phyloP scores from a whole-genome alignment of 2,888 invertebrate species.

The Agonopterix alstromeriana region DNA sequence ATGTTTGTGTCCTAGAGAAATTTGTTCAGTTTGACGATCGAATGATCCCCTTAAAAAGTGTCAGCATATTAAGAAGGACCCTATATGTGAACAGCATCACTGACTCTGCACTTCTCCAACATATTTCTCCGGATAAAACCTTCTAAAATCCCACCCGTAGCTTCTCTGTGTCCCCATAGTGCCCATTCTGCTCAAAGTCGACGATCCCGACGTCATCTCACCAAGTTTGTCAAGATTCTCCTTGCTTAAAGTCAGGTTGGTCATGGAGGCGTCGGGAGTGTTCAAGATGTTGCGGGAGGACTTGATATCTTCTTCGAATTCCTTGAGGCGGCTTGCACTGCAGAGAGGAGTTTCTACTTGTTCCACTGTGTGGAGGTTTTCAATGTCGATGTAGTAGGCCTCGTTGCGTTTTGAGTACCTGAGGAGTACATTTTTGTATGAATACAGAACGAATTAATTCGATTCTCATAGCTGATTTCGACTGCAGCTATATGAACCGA shows the following conservation, averaged over 20 bases:
- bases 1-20: too few species aligned
- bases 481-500: too few species aligned
- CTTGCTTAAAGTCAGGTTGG: constrained; percentile 35
- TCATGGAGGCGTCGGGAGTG: constrained; percentile 36
- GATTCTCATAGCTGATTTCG: too few species aligned
- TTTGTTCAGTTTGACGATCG: too few species aligned
- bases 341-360: constrained; percentile 85
- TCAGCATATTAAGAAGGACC: too few species aligned
- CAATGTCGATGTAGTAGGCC: constrained; percentile 78
- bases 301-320: constrained; percentile 52
- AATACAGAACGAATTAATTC: constrained; percentile 1
- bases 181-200: constrained; percentile 41
- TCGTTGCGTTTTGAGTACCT: constrained; percentile 76
- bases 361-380: constrained; percentile 79
- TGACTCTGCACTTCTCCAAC: constrained; percentile 5
- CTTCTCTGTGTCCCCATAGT: constrained; percentile 47
- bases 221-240: constrained; percentile 22
- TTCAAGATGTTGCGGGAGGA: constrained; percentile 37
- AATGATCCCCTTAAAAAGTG: too few species aligned
- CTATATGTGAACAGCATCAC: not conserved
- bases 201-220: constrained; percentile 32
- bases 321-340: constrained; percentile 82
- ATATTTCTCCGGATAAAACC: constrained; percentile 41
- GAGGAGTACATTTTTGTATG: constrained; percentile 5
- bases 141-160: constrained; percentile 55